Base-by-base conservation (phyloP, 1,140 invertebrate genomes). In the Macrobrachium rosenbergii region DNA sequence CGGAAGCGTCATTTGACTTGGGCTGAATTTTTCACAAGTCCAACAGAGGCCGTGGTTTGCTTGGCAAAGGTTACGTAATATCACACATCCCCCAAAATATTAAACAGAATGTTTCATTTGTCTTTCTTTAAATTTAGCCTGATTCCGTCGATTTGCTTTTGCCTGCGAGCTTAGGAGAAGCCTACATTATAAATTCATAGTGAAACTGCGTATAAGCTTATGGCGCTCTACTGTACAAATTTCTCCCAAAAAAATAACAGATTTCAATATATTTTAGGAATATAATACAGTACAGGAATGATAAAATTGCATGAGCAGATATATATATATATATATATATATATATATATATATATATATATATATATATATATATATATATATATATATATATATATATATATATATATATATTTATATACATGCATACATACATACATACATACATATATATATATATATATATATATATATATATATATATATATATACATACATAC, bases 361-460 rank as follows among this genome's bases (percentile, higher is more conserved):
- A 67, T 67, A 67, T 12, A 67, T 67, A 67, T 8, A 67, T 67
- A 67, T 12, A 67, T 67, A 67, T 12, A 67, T 67, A 67, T 12
- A 67, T 67, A 67, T 12, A 28, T 67, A 67, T 12, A 67, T 67
- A 67, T 28, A 67, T 67, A 67, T 67, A 67, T 16, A 67, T 17
- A 67, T 67, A 67, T 67, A 67, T 67, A 67, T 23, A 67, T 67
- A 67, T 14, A 67, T 67, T n/a, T 23, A 67, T 67, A 67, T 67
- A 67, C 12, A 67, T 23, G 12, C 21, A 6, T 67, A 67, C 12
- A 67, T 67, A 14, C 12, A 67, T 67, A 5, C 12, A 67, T 67
- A 67, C 12, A n/a, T 67, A 67, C 21, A 67, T 12, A 67, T 67
- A 67, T 67, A 67, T 6, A n/a, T n/a, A n/a, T 67, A 67, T 67